phyloP scores from a whole-genome alignment of 2,113 vertebrate genomes.

The Triplophysa tibetana region DNA sequence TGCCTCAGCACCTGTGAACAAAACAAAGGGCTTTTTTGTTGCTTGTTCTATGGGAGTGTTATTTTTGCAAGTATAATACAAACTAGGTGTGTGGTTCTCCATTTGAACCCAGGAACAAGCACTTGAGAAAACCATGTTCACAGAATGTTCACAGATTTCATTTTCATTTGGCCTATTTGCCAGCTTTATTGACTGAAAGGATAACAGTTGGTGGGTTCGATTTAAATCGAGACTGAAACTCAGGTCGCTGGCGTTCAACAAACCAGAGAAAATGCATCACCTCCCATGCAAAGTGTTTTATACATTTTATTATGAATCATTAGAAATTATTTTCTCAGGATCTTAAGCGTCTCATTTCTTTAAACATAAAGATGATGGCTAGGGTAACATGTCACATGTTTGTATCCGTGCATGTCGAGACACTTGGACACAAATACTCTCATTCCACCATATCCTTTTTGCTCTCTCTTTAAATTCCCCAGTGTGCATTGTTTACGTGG shows the following conservation, averaged over 20 bases:
- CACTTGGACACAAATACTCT: slow-evolving; percentile 63
- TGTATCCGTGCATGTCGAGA: slow-evolving; percentile 32
- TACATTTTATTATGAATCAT: too few relatives aligned
- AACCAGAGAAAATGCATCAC: not conserved
- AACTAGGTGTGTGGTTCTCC: slow-evolving; percentile 25
- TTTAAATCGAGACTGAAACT: too few relatives aligned
- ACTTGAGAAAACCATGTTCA: not conserved
- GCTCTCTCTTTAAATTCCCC: slow-evolving; percentile 21
- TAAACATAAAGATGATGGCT: slow-evolving; percentile 35
- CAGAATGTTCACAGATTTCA: not conserved
- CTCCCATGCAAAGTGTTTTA: too few relatives aligned
- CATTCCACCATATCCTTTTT: slow-evolving; percentile 48
- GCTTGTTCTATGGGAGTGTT: slow-evolving; percentile 21
- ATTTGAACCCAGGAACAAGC: slow-evolving; percentile 6
- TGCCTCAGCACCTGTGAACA: slow-evolving; percentile 61
- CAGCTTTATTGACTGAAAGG: not conserved
- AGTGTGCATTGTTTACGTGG: slow-evolving; percentile 58
- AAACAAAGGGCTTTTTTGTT: slow-evolving; percentile 50
- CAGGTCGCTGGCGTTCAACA: not conserved
- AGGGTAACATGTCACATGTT: slow-evolving; percentile 26
- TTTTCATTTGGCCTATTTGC: not conserved
- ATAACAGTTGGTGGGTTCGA: not conserved
- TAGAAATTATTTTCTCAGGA: too few relatives aligned
- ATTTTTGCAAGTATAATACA: slow-evolving; percentile 17
- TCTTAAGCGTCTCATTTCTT: not conserved